A percentile compares a stretch with the other conserved stretches of the same genome.
Evolutionary conservation across 2,888 invertebrate genomes (phyloP).

Genomic region (Orchesellides sinensis): DNA sequence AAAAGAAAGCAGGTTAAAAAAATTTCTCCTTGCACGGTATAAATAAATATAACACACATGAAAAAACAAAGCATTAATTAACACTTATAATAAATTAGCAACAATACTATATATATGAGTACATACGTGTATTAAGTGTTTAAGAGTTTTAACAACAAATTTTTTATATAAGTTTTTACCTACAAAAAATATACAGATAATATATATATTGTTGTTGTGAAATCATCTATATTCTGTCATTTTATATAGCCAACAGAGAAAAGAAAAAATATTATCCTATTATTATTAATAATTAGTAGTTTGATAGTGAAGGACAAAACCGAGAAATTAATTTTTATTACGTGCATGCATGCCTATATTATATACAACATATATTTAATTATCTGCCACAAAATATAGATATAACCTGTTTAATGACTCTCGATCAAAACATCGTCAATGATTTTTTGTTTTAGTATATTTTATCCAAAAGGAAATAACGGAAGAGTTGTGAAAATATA

Average conservation of each 20-base stretch:
- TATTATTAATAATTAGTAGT: neutral
- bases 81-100: slow-evolving; percentile 10
- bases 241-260: slow-evolving; percentile 4
- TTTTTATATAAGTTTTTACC: slow-evolving; percentile 53
- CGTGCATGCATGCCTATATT: slow-evolving; percentile 44
- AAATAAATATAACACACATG: too few species aligned
- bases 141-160: slow-evolving; percentile 11
- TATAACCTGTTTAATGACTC: too few species aligned
- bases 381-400: neutral
- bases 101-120: neutral
- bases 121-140: neutral
- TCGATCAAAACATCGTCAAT: neutral
- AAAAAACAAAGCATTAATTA: too few species aligned
- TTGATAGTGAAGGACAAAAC: slow-evolving; percentile 8
- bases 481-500: slow-evolving; percentile 49
- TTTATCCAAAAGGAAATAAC: slow-evolving; percentile 18
- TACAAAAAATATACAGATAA: neutral
- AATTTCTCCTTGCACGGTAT: slow-evolving; percentile 49
- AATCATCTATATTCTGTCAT: slow-evolving; percentile 63
- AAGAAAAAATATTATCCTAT: neutral
- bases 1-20: slow-evolving; percentile 7
- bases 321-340: slow-evolving; percentile 62
- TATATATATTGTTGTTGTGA: slow-evolving; percentile 61
- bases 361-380: slow-evolving; percentile 17
- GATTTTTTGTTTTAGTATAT: neutral